Base-by-base conservation (phyloP, 2,113 vertebrate genomes). In the Carettochelys insculpta region DNA sequence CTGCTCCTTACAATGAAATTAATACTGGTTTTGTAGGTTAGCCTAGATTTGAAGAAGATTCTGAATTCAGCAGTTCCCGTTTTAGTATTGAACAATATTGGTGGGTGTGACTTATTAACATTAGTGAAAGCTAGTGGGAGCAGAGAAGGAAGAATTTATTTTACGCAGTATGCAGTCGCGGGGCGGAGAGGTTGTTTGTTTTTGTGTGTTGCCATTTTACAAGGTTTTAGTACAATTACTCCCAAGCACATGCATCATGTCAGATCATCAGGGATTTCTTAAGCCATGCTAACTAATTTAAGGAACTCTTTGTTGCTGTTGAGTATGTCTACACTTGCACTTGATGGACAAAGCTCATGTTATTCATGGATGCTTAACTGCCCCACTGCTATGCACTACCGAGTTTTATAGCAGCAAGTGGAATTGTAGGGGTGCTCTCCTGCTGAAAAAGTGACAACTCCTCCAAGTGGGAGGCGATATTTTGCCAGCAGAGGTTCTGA, bases 231-330 rank as follows among this genome's bases (percentile, higher is more conserved):
- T 87, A 75, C 0, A 0, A 50, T 93, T 24, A 14, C 73, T 93
- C 94, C 82, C 94, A 81, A 87, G 84, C 48, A 86, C 79, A 48
- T 4, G 16, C 75, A 22, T 68, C 47, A 86, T 90, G 93, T 81
- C 84, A 96, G 87, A 41, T 56, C 17, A 17, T 65, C 80, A 82
- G 54, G 53, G 4, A 85, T 94, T 96, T 97, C 87, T 96, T 89
- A 85, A 89, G n/a, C 41, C 54, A 82, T 88, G 77, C 43, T 92
- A 83, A 86, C 76, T 90, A 90, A 95, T 82, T 94, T 90, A 8
- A 34, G 48, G 41, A 53, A 86, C 31, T 80, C 50, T 92, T 48
- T 43, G 85, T 81, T 81, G 54, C 78, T 91, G 19, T 45, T 50
- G 14, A 50, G 48, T 50, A 50, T 50, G 48, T 50, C 48, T 50